Base-by-base conservation (phyloP, 1,140 invertebrate genomes). In the Neodiprion pinetum region DNA sequence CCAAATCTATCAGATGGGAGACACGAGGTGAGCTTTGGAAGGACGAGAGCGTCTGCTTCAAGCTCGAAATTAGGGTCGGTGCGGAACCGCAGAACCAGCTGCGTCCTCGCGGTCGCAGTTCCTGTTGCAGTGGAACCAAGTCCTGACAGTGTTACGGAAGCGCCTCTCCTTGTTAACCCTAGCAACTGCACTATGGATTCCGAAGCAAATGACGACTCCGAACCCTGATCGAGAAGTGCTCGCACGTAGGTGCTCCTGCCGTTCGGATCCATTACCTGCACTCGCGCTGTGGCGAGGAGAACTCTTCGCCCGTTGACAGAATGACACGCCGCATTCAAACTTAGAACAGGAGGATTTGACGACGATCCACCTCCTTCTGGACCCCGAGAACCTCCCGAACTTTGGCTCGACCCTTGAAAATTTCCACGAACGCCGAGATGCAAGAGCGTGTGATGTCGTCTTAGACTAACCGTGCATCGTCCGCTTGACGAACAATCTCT, bases 391-490 rank as follows among this genome's bases (percentile, higher is more conserved):
- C 50, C 50, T 10, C 50, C 14, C 14, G 50, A 53, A 53, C 50
- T 53, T 53, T 14, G 50, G 14, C 14, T 53, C 50, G 50, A 53
- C 9, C 50, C 50, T 53, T 53, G 50, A 53, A 53, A 53, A 14
- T 53, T 14, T 14, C 50, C 50, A 11, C 14, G 50, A 53, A 14
- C 50, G 14, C 14, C 14, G 50, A 9, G 50, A 14, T 53, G 50
- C 14, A 53, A 53, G 50, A 53, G 50, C 50, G 50, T 53, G 50
- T 53, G 50, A 53, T 53, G 50, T 53, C 50, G 50, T 9, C 14
- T 9, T 14, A 11, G 50, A 14, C 11, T 50, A 74, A 10, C 73
- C 50, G 48, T 66, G 71, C 73, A 77, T 2, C 70, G 65, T 5
- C 61, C n/a, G 5, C 23, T 67, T 7, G 76, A 72, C 7, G 12